Percentiles rank a stretch among this genome's conserved stretches.
Evolutionary conservation across 2,113 vertebrate species (phyloP).

Genomic region (Ammospiza caudacuta): DNA sequence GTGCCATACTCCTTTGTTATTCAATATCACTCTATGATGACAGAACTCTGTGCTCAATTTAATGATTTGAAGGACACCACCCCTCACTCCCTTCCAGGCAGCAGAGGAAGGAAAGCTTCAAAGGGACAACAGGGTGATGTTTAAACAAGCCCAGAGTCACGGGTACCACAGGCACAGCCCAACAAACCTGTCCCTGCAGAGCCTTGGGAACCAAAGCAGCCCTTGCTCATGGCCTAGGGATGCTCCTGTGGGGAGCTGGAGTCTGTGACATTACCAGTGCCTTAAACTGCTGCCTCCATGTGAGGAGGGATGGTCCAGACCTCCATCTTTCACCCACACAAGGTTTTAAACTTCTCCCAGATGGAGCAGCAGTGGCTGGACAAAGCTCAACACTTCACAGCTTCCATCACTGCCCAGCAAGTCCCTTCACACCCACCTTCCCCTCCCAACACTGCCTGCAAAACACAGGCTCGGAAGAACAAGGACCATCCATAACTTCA

Average conservation of each 20-base stretch:
- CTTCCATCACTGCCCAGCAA: not conserved
- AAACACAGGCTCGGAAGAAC: not conserved
- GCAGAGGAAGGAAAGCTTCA: not conserved
- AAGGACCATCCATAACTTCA: not conserved
- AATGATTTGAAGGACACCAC: not conserved
- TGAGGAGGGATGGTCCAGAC: accelerated
- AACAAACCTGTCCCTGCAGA: not conserved
- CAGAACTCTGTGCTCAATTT: not conserved
- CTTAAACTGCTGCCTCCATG: not conserved
- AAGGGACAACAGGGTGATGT: not conserved
- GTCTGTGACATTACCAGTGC: not conserved
- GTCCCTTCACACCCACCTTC: not conserved
- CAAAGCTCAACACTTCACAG: accelerated
- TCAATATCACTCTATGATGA: accelerated
- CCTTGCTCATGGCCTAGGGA: accelerated
- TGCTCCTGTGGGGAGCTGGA: not conserved
- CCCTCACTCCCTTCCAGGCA: not conserved
- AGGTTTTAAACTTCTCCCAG: not conserved
- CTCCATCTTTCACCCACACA: not conserved
- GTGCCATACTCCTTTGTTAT: not conserved
- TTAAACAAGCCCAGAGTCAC: not conserved
- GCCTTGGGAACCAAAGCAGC: not conserved
- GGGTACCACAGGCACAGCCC: not conserved
- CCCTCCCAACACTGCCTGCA: not conserved
- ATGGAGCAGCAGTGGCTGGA: not conserved